phyloP scores from a whole-genome alignment of 2,888 invertebrate genomes.

The Teleiodes luculella region DNA sequence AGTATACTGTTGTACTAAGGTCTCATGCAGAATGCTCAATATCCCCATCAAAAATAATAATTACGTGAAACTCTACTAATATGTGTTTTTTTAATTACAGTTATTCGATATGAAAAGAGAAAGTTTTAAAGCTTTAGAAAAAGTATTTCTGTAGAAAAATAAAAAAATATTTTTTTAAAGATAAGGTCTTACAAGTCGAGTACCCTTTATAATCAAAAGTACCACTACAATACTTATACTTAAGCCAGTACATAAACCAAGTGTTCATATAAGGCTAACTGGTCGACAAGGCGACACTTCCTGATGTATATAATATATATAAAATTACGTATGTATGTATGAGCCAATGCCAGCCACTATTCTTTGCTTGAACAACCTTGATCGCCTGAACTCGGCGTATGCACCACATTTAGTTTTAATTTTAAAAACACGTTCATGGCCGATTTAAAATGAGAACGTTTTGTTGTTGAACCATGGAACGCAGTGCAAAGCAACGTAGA shows the following conservation, averaged over 20 bases:
- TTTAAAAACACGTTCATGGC: conserved; percentile 1
- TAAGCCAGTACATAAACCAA: conserved; percentile 1
- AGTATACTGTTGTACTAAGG: too few relatives aligned
- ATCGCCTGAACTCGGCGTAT: conserved; percentile 12
- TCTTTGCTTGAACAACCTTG: conserved; percentile 16
- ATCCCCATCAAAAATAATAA: too few relatives aligned
- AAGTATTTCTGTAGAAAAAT: too few relatives aligned
- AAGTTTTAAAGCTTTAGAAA: too few relatives aligned
- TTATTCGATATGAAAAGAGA: too few relatives aligned
- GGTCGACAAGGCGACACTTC: conserved; percentile 21
- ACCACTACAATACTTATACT: background rate
- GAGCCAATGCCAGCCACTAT: conserved; percentile 25
- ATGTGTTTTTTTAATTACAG: too few relatives aligned
- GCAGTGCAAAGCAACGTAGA: too few relatives aligned
- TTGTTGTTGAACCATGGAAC: background rate
- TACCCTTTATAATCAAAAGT: conserved; percentile 4
- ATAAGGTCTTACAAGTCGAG: too few relatives aligned
- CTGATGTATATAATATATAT: conserved; percentile 16
- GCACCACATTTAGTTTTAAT: conserved; percentile 7
- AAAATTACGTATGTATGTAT: conserved; percentile 18
- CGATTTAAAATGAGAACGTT: background rate
- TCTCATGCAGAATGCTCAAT: too few relatives aligned
- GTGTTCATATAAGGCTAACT: conserved; percentile 22
- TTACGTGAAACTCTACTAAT: too few relatives aligned
- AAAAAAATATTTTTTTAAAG: too few relatives aligned